Evolutionary conservation across 2,888 invertebrate genomes (phyloP), one percentile per base, ranked within the genome.

Genomic region (Ormia ochracea): DNA sequence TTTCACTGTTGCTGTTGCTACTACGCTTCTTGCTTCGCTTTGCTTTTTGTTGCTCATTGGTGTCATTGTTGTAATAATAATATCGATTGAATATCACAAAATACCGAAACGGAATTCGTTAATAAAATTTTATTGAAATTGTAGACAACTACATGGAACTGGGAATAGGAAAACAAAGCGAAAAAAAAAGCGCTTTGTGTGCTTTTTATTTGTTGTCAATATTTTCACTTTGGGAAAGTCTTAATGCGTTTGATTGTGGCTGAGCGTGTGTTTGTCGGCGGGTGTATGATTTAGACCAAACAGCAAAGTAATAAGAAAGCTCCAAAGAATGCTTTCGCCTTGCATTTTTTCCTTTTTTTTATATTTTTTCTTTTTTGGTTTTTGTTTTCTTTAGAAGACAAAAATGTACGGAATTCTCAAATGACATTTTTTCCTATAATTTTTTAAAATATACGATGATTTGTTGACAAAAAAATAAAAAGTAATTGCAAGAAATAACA

Each of bases 91-190:
- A 80, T 80, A 80, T 80, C 76, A 50, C 80, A 66, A 80, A 78
- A 82, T 82, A 82, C 80, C 82, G 81, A 79, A 80, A 83, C 85
- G 84, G 84, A 85, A 84, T 84, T 84, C 83, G 83, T 85, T 85
- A 85, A 85, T 85, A 85, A 85, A 85, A 85, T 85, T 85, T 85
- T 85, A 85, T 85, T 85, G 85, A 85, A 84, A 85, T 85, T 84
- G 84, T 83, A 85, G 85, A 85, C 85, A 84, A 82, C 80, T 72
- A 59, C 68, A 36, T 21, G 48, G 33, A 70, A 41, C 54, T 56
- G 31, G 33, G 52, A 31, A 54, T 45, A 56, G 19, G 23, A 38
- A 31, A 66, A 54, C 50, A 66, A 19, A 63, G 54, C 12, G 26
- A 43, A 54, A 61, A 61, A 65, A 50, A 59, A 21, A 31, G 14